Evolutionary conservation across 1,140 invertebrate species (phyloP), one percentile per base, ranked within the genome.

Genomic region (Drosophila tropicalis): DNA sequence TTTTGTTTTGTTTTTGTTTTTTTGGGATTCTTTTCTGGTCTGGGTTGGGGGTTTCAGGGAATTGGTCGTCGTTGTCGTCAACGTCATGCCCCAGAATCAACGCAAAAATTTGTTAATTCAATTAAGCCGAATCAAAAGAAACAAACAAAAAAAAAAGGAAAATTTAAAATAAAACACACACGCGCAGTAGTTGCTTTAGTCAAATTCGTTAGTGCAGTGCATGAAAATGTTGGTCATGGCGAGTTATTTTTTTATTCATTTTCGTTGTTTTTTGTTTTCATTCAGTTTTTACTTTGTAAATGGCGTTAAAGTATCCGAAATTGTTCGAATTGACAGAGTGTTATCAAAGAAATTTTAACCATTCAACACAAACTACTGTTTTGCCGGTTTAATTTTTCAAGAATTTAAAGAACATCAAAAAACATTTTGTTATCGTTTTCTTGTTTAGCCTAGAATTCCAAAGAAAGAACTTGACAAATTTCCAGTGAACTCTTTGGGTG

Each of bases 61-160:
- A 19, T 58, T 17, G 56, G 56, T 36, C 15, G 54, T 56, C 25
- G 56, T 36, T 32, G 54, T 9, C 34, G 34, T 56, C 13, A 19
- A 12, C 34, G 39, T 39, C 58, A 5, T 25, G 40, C 17, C 40
- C 25, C 62, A 39, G 51, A 40, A 56, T 66, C 36, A 66, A 66
- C 64, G 29, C 36, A 41, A 57, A 62, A 57, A 56, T 66, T 56
- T 66, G 64, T 66, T 66, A 66, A 66, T 66, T 66, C 34, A 44
- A 56, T 57, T 41, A 57, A 63, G 61, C 19, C n/a, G 57, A n/a
- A 41, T 15, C 5, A 29, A 62, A 32, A 34, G n/a, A 2, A 32
- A 29, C 32, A 22, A 19, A 32, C 13, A 12, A 41, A 29, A 44
- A 22, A 19, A 32, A 17, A 12, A 41, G 2, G 9, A 2, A 19